phyloP scores from a whole-genome alignment of 2,888 invertebrate species.

The Galerucella pusilla region DNA sequence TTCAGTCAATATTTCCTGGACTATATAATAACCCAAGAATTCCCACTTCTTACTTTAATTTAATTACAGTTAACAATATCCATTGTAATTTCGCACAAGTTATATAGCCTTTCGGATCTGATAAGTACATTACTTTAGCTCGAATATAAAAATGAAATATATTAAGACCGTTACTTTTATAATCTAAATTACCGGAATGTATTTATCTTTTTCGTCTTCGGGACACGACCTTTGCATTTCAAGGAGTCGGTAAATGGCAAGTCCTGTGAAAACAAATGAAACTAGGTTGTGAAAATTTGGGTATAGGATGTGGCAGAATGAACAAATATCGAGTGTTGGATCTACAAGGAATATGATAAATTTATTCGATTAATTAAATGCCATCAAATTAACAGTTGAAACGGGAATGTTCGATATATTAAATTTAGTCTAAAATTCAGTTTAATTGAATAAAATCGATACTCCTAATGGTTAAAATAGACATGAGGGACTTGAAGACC shows the following conservation, averaged over 20 bases:
- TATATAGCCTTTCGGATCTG: slow-evolving; percentile 25
- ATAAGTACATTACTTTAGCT: slow-evolving; percentile 28
- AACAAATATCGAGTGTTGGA: not conserved
- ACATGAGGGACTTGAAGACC: too few relatives aligned
- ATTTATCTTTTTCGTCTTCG: slow-evolving; percentile 51
- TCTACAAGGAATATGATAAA: not conserved
- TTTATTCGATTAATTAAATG: not conserved
- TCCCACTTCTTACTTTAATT: not conserved
- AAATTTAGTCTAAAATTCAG: too few relatives aligned
- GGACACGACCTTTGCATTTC: slow-evolving; percentile 36
- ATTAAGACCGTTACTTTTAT: slow-evolving; percentile 22
- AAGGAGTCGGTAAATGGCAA: not conserved
- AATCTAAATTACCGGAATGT: slow-evolving; percentile 58
- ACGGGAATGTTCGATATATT: not conserved
- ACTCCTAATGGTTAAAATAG: too few relatives aligned
- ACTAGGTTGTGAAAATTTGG: not conserved
- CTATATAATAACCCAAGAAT: too few relatives aligned
- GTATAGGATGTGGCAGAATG: not conserved
- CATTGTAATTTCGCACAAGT: slow-evolving; percentile 26
- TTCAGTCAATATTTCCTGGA: too few relatives aligned
- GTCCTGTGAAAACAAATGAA: not conserved
- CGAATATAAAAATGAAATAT: slow-evolving; percentile 33
- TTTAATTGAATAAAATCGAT: too few relatives aligned
- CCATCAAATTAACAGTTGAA: not conserved
- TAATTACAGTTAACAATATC: slow-evolving; percentile 23